Percentiles rank a stretch among this genome's conserved stretches.
Conservation (phyloP, 1,140 invertebrate genomes). For the Aphelenchoides avenae region DNA sequence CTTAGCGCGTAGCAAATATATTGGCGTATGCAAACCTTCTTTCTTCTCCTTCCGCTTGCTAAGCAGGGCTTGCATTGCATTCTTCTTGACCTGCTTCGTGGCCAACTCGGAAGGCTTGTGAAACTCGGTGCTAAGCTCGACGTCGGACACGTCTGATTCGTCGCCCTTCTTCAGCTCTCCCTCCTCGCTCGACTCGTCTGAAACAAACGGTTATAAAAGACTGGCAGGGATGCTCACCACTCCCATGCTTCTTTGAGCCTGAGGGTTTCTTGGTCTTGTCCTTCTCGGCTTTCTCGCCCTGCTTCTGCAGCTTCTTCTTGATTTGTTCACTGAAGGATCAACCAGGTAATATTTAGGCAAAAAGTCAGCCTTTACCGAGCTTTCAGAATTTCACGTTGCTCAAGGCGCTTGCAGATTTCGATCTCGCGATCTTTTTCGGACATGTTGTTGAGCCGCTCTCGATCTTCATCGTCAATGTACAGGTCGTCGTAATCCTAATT, state of each 20-base stretch:
- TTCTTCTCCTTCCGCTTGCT: slow-evolving; percentile 51
- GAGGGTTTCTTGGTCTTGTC: neutral
- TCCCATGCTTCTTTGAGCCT: neutral
- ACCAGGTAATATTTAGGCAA: too few relatives aligned
- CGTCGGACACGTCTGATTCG: slow-evolving; percentile 10
- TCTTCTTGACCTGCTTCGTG: slow-evolving; percentile 50
- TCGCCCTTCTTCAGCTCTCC: slow-evolving; percentile 8
- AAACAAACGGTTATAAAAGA: too few relatives aligned
- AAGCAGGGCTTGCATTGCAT: slow-evolving; percentile 46
- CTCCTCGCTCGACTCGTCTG: neutral
- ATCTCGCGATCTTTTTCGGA: slow-evolving; percentile 35
- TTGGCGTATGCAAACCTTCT: slow-evolving; percentile 28
- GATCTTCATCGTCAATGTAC: slow-evolving; percentile 32
- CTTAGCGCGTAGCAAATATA: slow-evolving; percentile 7
- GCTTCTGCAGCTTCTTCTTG: slow-evolving; percentile 26
- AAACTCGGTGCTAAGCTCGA: slow-evolving; percentile 39
- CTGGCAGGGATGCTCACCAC: too few relatives aligned
- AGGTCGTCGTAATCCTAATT: slow-evolving; percentile 32
- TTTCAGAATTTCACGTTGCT: slow-evolving; percentile 30
- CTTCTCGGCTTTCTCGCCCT: slow-evolving; percentile 8
- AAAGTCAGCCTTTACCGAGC: too few relatives aligned
- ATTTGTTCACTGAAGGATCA: slow-evolving; percentile 28
- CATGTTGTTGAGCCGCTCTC: slow-evolving; percentile 30
- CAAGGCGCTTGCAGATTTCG: slow-evolving; percentile 31
- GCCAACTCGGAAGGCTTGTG: slow-evolving; percentile 51